Evolutionary conservation across 1,140 invertebrate genomes (phyloP).

Genomic region (Rhizoglyphus robini): DNA sequence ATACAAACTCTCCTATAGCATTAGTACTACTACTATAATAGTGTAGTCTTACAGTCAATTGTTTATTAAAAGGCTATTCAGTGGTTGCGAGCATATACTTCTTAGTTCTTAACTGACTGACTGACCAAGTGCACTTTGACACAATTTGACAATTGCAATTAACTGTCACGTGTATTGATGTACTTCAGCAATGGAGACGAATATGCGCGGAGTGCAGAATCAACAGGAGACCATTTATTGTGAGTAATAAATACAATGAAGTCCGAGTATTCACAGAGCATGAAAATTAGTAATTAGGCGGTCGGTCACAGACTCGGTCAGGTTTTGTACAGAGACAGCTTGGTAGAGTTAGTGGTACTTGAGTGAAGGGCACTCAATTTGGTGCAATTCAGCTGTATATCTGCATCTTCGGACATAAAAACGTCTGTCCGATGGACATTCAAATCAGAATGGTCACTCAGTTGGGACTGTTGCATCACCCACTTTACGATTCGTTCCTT

Average conservation of each 20-base stretch:
- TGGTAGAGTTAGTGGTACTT: not conserved
- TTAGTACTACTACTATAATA: no score
- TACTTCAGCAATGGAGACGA: not conserved
- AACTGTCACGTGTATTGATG: not conserved
- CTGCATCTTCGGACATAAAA: not conserved
- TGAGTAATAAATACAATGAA: not conserved
- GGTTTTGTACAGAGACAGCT: not conserved
- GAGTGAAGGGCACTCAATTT: not conserved
- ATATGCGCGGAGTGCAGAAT: not conserved
- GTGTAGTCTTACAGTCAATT: no score
- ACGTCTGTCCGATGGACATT: not conserved
- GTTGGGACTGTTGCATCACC: slow-evolving; percentile 11
- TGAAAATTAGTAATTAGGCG: not conserved
- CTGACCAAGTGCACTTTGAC: no score
- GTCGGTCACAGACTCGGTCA: not conserved
- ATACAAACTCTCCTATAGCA: no score
- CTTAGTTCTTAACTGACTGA: no score
- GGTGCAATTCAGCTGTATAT: not conserved
- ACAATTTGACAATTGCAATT: not conserved
- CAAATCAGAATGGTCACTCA: not conserved
- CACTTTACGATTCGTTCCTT: slow-evolving; percentile 13
- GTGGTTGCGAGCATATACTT: no score
- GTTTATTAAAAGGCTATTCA: no score
- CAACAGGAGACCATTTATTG: no score
- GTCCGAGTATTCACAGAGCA: no score